Conservation (phyloP, 1,140 invertebrate genomes). For the Centruroides vittatus region DNA sequence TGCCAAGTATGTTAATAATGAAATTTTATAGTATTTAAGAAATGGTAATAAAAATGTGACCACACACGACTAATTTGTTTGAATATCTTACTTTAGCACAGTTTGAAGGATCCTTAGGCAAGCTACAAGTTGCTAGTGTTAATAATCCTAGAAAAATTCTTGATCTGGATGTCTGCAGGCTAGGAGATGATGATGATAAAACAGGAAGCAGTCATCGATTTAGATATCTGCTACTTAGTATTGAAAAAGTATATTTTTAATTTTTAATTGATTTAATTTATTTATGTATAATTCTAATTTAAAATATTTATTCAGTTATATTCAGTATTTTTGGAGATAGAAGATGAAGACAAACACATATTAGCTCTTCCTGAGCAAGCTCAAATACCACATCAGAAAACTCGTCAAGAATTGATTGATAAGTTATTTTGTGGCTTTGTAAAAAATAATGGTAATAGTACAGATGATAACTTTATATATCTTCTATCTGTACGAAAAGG, state of each 20-base stretch:
- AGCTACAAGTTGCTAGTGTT: slow-evolving; percentile 47
- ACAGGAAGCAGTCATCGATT: slow-evolving; percentile 27
- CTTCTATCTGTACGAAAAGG: slow-evolving; percentile 14
- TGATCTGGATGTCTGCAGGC: slow-evolving; percentile 46
- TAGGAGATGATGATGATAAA: slow-evolving; percentile 24
- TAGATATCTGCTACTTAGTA: slow-evolving; percentile 15
- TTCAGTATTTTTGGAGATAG: slow-evolving; percentile 18
- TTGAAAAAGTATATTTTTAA: slow-evolving; percentile 14
- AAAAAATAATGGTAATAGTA: background rate
- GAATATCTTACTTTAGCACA: slow-evolving; percentile 34
- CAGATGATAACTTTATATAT: slow-evolving; percentile 8
- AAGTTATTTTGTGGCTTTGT: slow-evolving; percentile 16
- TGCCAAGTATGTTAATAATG: background rate
- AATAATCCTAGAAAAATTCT: slow-evolving; percentile 85
- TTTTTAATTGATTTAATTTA: background rate
- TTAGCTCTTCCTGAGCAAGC: slow-evolving; percentile 16
- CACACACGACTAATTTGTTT: too few relatives aligned
- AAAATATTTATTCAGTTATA: slow-evolving; percentile 8
- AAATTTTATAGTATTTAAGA: too few relatives aligned
- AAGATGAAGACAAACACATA: slow-evolving; percentile 34
- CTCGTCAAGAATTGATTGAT: slow-evolving; percentile 9
- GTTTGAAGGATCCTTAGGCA: slow-evolving; percentile 83
- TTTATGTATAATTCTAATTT: background rate
- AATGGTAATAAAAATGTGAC: too few relatives aligned
- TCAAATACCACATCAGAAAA: slow-evolving; percentile 8